Base-by-base conservation (phyloP, 2,797 vertebrate genomes). In the Danio tinwini region DNA sequence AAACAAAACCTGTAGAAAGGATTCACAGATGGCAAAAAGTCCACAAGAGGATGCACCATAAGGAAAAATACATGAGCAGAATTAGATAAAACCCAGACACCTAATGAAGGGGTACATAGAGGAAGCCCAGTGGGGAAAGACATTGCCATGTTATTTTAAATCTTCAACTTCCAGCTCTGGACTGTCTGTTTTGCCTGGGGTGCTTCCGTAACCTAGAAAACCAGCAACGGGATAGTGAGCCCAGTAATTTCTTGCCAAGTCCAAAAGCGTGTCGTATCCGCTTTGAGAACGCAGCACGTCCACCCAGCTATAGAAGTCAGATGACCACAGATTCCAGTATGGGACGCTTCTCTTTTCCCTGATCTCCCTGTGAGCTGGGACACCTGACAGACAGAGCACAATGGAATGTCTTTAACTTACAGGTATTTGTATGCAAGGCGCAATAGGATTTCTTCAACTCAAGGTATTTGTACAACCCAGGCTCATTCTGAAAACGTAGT, bases 251-350 rank as follows among this genome's bases (percentile, higher is more conserved):
- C 84, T 85, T 45, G 88, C 87, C 71, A 92, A 85, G 17, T 90
- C 90, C 50, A 90, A 75, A 3, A 90, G 84, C 61, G 83, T 85
- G 19, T 89, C 85, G 45, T 91, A 91, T 55, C 88, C 90, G 11
- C 80, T 90, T 49, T 88, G 81, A 47, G 85, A 82, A n/a, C 88
- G 83, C 45, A 92, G 82, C 63, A 89, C 87, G 79, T 91, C 89
- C 84, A 92, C 79, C 91, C 91, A 93, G 77, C 82, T 88, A 21
- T 90, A 90, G 84, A 92, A 93, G 81, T 93, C 91, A 4, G 88
- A 90, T 45, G 90, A 84, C 64, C 87, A 88, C 76, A 90, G 80
- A 21, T 90, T 89, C 91, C 92, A 92, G 88, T 91, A 91, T 0
- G 90, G 90, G 47, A 91, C 16, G 58, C 63, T 71, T 10, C 84